Evolutionary conservation across 2,797 vertebrate species (phyloP).

Genomic region (Nothura maculosa): DNA sequence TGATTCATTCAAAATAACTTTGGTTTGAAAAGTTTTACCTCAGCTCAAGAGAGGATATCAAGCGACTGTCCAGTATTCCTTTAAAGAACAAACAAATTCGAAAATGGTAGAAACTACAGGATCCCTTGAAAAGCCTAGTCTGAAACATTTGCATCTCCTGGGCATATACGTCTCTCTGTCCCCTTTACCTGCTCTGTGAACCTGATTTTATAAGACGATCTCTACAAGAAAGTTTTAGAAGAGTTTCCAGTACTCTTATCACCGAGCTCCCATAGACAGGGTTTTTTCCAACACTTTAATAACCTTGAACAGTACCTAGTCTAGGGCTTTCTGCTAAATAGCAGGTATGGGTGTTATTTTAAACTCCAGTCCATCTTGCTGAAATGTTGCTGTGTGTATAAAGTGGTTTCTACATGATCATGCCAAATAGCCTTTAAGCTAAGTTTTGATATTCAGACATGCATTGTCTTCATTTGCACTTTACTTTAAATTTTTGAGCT

Average conservation of each 20-base stretch:
- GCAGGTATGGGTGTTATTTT: not conserved
- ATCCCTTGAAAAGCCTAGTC: not conserved
- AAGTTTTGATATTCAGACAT: not conserved
- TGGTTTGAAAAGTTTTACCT: not conserved
- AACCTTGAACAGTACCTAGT: not conserved
- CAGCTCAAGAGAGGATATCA: not conserved
- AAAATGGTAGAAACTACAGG: not conserved
- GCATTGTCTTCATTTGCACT: not conserved
- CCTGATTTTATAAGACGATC: not conserved
- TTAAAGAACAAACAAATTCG: not conserved
- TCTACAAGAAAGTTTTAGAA: not conserved
- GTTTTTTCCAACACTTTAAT: not conserved
- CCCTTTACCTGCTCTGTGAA: not conserved
- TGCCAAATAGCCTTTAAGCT: not conserved
- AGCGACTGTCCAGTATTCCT: not conserved
- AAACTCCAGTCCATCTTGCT: accelerated
- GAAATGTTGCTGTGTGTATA: too few relatives aligned
- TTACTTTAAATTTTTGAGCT: not conserved
- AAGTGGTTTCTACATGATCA: accelerated
- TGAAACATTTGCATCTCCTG: not conserved
- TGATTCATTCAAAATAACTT: not conserved
- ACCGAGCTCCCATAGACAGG: not conserved
- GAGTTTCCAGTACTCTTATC: not conserved
- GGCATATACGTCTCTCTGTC: not conserved
- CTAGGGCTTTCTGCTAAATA: not conserved